These are phyloP conservation scores for Murina feae DNA, from an alignment of 2,113 vertebrate genomes.

Conservation along the genomic window DNA sequence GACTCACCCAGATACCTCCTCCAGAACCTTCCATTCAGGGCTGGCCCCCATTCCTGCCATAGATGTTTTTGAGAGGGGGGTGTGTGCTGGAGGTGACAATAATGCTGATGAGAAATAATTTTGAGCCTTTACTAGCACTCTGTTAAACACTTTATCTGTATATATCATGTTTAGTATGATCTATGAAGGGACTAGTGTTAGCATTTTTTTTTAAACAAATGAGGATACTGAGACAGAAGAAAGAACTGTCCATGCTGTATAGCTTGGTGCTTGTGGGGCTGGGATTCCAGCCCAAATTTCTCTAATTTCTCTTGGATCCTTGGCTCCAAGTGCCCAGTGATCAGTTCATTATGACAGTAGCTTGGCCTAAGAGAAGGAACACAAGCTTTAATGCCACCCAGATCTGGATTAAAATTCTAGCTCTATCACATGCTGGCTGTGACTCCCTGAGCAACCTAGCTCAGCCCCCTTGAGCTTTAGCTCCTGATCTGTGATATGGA, in stretches of 20 bases:
- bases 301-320: background rate
- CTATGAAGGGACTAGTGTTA: background rate
- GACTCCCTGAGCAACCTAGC: background rate
- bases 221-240: background rate
- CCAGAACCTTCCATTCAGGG: background rate
- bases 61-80: background rate
- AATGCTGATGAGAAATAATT: background rate
- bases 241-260: background rate
- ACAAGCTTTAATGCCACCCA: background rate
- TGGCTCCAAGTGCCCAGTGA: background rate
- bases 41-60: background rate
- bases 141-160: background rate
- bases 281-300: background rate
- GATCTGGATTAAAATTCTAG: background rate
- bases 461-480: background rate
- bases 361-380: background rate
- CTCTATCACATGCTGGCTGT: background rate
- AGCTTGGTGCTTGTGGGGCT: background rate
- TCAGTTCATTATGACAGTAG: background rate
- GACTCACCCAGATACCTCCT: background rate
- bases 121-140: background rate
- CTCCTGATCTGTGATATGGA: background rate
- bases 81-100: background rate
- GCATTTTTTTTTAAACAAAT: background rate
- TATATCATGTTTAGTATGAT: background rate